Evolutionary conservation across 2,888 invertebrate genomes (phyloP).

Genomic region (Poecilus cupreus): DNA sequence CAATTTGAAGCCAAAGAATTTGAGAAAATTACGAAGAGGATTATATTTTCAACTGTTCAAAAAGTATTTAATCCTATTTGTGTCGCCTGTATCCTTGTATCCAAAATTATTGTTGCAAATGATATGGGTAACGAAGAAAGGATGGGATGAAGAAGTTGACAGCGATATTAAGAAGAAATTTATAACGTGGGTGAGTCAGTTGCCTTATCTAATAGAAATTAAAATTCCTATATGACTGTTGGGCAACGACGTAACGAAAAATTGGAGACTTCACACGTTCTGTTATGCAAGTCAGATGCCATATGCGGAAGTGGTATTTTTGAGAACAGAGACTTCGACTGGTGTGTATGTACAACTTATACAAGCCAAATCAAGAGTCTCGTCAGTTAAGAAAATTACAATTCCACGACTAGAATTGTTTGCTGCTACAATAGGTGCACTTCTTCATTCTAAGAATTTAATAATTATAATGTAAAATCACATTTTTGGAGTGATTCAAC

Average conservation of each 20-base stretch:
- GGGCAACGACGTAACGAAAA: neutral
- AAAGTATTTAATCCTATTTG: too few species aligned
- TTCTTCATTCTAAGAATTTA: slow-evolving; percentile 53
- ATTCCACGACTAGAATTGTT: slow-evolving; percentile 67
- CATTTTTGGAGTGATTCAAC: slow-evolving; percentile 64
- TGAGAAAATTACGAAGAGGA: too few species aligned
- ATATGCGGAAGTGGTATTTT: neutral
- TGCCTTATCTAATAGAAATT: neutral
- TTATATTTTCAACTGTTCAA: too few species aligned
- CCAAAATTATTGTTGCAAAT: slow-evolving; percentile 63
- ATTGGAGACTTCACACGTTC: neutral
- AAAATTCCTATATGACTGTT: neutral
- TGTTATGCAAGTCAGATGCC: neutral
- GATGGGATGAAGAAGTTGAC: slow-evolving; percentile 49
- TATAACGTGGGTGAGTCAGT: slow-evolving; percentile 52
- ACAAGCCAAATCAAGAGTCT: slow-evolving; percentile 65
- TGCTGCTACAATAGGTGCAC: slow-evolving; percentile 64
- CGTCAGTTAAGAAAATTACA: slow-evolving; percentile 63
- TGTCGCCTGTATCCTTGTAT: too few species aligned
- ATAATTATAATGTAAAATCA: neutral
- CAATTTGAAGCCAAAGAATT: too few species aligned
- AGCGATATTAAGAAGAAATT: slow-evolving; percentile 60
- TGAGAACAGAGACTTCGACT: neutral
- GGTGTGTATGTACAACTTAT: slow-evolving; percentile 63
- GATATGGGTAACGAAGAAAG: slow-evolving; percentile 54